Percentiles rank a stretch among this genome's conserved stretches.
Conservation (phyloP, 1,140 invertebrate genomes). For the Halyomorpha halys region DNA sequence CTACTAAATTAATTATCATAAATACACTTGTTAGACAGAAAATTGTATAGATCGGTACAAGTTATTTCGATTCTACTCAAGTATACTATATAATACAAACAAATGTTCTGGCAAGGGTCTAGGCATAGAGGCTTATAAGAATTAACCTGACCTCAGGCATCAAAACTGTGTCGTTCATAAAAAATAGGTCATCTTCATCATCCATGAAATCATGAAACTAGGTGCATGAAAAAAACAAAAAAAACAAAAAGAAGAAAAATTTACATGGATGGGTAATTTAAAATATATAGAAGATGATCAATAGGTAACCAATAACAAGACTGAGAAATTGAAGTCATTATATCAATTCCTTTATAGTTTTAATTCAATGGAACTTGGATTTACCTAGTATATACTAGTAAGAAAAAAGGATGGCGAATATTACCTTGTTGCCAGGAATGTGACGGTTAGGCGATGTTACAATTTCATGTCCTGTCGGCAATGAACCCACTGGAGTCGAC, state of each 20-base stretch:
- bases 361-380: neutral
- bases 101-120: neutral
- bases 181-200: constrained; percentile 22
- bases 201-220: constrained; percentile 24
- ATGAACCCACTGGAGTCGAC: constrained; percentile 83
- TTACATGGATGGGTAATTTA: neutral
- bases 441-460: constrained; percentile 79
- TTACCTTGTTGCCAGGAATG: constrained; percentile 68
- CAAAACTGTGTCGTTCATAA: constrained; percentile 21
- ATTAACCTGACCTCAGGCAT: constrained; percentile 24
- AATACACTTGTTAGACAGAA: no score
- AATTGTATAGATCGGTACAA: no score
- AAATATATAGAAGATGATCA: neutral
- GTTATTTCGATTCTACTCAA: no score
- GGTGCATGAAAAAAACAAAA: constrained; percentile 17
- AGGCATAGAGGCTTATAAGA: constrained; percentile 5
- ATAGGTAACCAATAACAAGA: no score
- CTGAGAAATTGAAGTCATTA: no score
- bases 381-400: neutral
- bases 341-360: no score
- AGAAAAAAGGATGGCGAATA: neutral
- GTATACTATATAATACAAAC: no score
- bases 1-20: no score
- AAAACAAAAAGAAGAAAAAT: neutral
- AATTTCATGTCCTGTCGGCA: constrained; percentile 79